Conservation (phyloP, 37 sponge, comb jelly and placozoan species). For the Cliona cf. orientalis region DNA sequence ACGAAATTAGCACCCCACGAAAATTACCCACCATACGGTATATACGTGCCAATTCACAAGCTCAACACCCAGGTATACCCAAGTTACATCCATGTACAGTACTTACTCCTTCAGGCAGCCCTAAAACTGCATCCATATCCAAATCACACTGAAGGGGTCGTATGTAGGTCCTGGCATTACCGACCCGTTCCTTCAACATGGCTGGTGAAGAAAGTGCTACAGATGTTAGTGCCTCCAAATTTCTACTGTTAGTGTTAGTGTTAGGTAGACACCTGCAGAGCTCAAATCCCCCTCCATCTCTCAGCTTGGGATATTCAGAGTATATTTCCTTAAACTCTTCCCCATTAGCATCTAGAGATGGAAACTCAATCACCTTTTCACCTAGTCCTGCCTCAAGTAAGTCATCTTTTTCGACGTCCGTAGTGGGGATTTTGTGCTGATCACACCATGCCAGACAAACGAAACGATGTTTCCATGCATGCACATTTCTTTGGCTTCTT, state of each 20-base stretch:
- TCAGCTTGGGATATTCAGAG: constrained; percentile 21
- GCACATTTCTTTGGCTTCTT: too few relatives aligned
- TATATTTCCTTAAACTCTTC: constrained; percentile 36
- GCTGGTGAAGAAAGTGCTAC: neutral
- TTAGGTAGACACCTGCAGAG: constrained; percentile 9
- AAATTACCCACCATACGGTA: too few relatives aligned
- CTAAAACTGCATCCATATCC: neutral
- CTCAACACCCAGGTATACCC: too few relatives aligned
- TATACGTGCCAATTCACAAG: too few relatives aligned
- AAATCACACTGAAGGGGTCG: neutral
- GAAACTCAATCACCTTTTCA: constrained; percentile 41
- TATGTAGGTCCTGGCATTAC: neutral
- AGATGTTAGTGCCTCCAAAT: neutral
- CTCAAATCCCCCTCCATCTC: constrained; percentile 33
- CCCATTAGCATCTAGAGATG: neutral
- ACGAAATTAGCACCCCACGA: too few relatives aligned
- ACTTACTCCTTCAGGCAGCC: neutral
- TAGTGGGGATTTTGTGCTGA: constrained; percentile 45
- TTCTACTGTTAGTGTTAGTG: constrained; percentile 10
- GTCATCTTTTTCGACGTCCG: constrained; percentile 49
- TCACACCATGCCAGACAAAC: constrained; percentile 31
- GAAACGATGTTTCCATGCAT: constrained; percentile 59
- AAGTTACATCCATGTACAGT: too few relatives aligned
- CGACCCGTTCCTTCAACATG: neutral
- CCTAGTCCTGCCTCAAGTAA: constrained; percentile 52